Base-by-base conservation (phyloP, 2,888 invertebrate genomes). In the Athalia cordata region DNA sequence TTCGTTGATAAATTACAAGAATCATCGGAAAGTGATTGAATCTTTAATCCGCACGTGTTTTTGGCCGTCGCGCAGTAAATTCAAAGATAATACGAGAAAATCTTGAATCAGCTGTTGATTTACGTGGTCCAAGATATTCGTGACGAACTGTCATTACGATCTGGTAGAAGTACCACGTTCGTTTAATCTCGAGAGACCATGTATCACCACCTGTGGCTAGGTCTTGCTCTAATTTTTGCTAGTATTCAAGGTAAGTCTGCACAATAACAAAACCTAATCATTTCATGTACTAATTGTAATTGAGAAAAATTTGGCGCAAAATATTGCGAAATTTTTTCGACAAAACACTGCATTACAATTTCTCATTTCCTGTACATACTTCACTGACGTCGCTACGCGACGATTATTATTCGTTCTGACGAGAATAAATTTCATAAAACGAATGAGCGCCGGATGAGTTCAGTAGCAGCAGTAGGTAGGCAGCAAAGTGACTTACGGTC, bases 131-230 rank as follows among this genome's bases (percentile, higher is more conserved):
- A n/a, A 29, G 55, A 11, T 0, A 49, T 43, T 52, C 55, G 68
- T 68, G 68, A 68, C 68, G 68, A 68, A 15, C 68, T 52, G 55
- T 68, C 43, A 55, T 68, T 68, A 68, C 3, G 52, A 6, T 29
- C 50, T 52, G 50, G n/a, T 2, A n/a, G 61, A 43, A 68, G 52
- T 68, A 8, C 43, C 2, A 29, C 29, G 52, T 29, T 5, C 68
- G 11, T 52, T 68, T 55, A 29, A n/a, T 59, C 4, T 45, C 47
- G 4, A 57, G 47, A 15, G 52, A 75, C 49, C 82, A 87, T 87
- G 87, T 78, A 82, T 82, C 83, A 83, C 81, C 82, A 85, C 84
- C 85, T 84, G 82, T 87, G 87, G 88, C 85, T 87, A 83, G 82
- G 80, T 77, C 82, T 85, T 66, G 78, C 81, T 62, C 72, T 88